A percentile compares a stretch with the other conserved stretches of the same genome.
These are phyloP conservation scores for Takifugu ocellatus DNA, from an alignment of 2,797 vertebrate species.

Conservation along the genomic window DNA sequence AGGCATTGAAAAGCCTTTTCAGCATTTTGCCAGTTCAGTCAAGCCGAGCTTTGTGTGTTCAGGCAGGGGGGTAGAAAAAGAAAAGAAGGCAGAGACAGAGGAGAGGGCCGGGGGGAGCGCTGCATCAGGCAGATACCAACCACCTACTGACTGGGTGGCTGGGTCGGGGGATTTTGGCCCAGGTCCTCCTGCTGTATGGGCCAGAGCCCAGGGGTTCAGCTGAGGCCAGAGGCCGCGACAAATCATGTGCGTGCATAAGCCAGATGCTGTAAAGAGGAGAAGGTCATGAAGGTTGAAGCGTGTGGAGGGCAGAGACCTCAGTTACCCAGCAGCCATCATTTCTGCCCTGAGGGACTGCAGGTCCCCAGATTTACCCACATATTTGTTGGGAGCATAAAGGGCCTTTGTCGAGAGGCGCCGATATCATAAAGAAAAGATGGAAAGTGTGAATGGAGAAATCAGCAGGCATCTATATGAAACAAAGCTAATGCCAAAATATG, in stretches of 20 bases:
- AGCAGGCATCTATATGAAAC: slow-evolving; percentile 45
- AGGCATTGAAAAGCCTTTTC: slow-evolving; percentile 39
- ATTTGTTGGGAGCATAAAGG: slow-evolving; percentile 40
- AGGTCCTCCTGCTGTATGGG: slow-evolving; percentile 13
- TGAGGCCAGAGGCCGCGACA: slow-evolving; percentile 52
- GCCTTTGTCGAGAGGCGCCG: slow-evolving; percentile 50
- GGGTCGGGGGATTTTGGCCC: too few relatives aligned
- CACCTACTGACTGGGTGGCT: slow-evolving; percentile 34
- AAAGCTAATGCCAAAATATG: slow-evolving; percentile 36
- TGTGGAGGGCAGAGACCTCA: slow-evolving; percentile 36
- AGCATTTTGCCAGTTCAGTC: slow-evolving; percentile 41
- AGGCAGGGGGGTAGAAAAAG: slow-evolving; percentile 23
- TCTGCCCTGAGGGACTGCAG: slow-evolving; percentile 49
- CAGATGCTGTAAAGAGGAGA: slow-evolving; percentile 66
- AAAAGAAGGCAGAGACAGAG: slow-evolving; percentile 26
- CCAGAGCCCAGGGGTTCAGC: slow-evolving; percentile 36
- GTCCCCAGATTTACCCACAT: slow-evolving; percentile 33
- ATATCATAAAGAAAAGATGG: slow-evolving; percentile 54
- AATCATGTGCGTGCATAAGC: slow-evolving; percentile 58
- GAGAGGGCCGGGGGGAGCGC: slow-evolving; percentile 12
- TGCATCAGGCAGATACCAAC: slow-evolving; percentile 36
- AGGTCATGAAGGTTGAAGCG: slow-evolving; percentile 47
- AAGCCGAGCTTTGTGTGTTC: slow-evolving; percentile 48
- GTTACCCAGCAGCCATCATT: slow-evolving; percentile 40
- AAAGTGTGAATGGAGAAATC: slow-evolving; percentile 56